Conservation (phyloP, 1,140 invertebrate genomes). For the Drosophila tristis region DNA sequence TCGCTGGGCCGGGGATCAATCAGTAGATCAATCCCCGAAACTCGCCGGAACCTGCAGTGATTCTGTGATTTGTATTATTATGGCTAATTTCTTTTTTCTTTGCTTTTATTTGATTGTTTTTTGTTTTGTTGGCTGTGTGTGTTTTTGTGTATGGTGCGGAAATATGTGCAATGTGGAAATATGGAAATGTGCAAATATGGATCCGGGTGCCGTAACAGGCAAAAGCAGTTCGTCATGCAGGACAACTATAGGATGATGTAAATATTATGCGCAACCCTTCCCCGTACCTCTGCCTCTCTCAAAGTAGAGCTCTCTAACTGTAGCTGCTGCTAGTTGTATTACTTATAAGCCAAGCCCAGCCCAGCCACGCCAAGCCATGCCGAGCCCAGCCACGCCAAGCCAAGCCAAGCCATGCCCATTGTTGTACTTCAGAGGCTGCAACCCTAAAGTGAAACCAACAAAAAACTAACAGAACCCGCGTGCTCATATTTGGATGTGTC, state of each 20-base stretch:
- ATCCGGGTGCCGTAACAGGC: constrained; percentile 42
- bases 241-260: constrained; percentile 80
- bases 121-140: constrained; percentile 39
- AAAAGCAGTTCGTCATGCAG: constrained; percentile 83
- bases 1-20: background rate
- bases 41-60: background rate
- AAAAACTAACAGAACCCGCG: too few species aligned
- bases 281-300: too few species aligned
- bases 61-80: background rate
- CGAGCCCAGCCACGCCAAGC: too few species aligned
- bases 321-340: background rate
- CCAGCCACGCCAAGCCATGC: too few species aligned
- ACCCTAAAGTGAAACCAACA: too few species aligned
- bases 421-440: too few species aligned
- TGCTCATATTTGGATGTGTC: too few species aligned
- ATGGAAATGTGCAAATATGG: background rate
- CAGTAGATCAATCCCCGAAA: background rate
- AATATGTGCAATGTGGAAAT: background rate
- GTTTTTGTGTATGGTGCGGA: constrained; percentile 10
- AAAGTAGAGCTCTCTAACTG: too few species aligned
- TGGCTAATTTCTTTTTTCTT: constrained; percentile 11
- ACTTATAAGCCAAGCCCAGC: too few species aligned
- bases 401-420: too few species aligned
- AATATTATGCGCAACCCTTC: constrained; percentile 38
- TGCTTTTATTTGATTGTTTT: constrained; percentile 23